Evolutionary conservation across 2,888 invertebrate species (phyloP), one percentile per base, ranked within the genome.

Genomic region (Therioaphis trifolii): DNA sequence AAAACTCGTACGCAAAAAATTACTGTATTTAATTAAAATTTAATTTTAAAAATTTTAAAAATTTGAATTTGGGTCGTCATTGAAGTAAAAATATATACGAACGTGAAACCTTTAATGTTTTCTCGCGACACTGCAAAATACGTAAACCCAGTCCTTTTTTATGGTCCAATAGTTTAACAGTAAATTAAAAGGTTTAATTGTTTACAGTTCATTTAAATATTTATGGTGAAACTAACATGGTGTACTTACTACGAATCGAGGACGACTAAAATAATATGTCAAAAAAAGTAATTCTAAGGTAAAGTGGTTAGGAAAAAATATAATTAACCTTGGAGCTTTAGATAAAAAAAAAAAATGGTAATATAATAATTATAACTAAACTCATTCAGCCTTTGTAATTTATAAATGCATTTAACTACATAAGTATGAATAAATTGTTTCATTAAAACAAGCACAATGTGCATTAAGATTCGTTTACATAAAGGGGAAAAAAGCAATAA

Each of bases 171-270:
- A 40, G 35, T 35, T 74, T 55, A 55, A 74, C 40, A 55, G 55
- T 40, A 74, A 14, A 24, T 74, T n/a, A 55, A 74, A 55, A 35
- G 40, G 74, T 74, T 74, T 55, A 74, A 74, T 40, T 74, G 55
- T 58, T 55, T 74, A 55, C 35, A 40, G 40, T 55, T 15, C 21
- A 74, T 74, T 74, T 55, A 74, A 55, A 58, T 74, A 40, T 74
- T 40, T 15, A 46, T 3, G 21, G 4, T 4, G 24, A 55, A 74
- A 55, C 40, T 55, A 40, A 55, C 35, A 52, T 55, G 55, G 74
- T 55, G 55, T 55, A 9, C 52, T 52, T 29, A 55, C 14, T 55
- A 35, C 21, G 35, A 12, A 35, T n/a, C 2, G 21, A 24, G 21
- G 35, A 55, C 21, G 9, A 74, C 1, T 15, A 35, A 7, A 52